Base-by-base conservation (phyloP, 2,888 invertebrate genomes). In the Xylocampa areola region DNA sequence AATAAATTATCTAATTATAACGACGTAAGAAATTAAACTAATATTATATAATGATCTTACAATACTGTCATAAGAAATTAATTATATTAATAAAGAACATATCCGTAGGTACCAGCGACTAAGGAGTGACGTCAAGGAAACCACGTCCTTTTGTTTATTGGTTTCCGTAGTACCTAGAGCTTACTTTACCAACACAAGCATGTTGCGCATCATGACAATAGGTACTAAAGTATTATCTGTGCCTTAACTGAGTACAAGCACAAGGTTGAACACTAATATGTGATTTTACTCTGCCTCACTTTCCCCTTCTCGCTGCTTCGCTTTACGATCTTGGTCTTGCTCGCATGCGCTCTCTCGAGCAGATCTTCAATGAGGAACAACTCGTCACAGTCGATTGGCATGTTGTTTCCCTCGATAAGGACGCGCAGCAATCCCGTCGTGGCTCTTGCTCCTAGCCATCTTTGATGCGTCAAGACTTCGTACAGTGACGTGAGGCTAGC, bases 341-440 rank as follows among this genome's bases (percentile, higher is more conserved):
- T 1, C 14, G 16, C 14, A 8, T 44, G 23, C n/a, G 62, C 50
- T 8, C 23, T 37, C 13, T 68, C 64, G 10, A 79, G 59, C 45
- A 73, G 44, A n/a, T 60, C 58, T 0, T 51, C 52, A 10, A 63
- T 47, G 17, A 11, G 30, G 4, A 8, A 11, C 59, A 73, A 61
- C 47, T 67, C 68, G 6, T 17, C 32, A 65, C 77, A 66, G 19
- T 14, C 10, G 11, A 8, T 23, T 0, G 75, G 74, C 63, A 76
- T 29, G 44, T 55, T 29, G 63, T 76, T 76, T 16, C 80, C 81
- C 6, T 74, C 80, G 43, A 80, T 41, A 44, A 57, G 17, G 10
- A 71, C 70, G 25, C 68, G 72, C 68, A 77, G 11, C 68, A 80
- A 67, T 14, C 76, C 76, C 14, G 59, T 32, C 23, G 51, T 53